Conservation (phyloP, 2,888 invertebrate genomes). For the Aproaerema taeniolella region DNA sequence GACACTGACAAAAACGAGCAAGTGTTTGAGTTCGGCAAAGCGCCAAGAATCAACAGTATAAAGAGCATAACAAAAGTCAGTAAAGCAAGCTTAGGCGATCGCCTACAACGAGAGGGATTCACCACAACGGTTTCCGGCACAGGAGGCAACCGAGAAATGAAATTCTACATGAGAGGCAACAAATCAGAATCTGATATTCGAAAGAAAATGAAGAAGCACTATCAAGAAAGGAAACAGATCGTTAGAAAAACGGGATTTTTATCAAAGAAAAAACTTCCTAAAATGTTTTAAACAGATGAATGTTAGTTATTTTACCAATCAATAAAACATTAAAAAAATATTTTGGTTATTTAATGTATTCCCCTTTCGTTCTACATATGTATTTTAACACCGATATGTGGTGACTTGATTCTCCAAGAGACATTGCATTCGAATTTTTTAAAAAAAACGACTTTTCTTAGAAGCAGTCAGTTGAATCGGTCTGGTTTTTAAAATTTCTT, state of each 20-base stretch:
- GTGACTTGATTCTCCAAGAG: too few relatives aligned
- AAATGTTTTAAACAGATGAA: too few relatives aligned
- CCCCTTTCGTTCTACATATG: too few relatives aligned
- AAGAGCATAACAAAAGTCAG: slow-evolving; percentile 66
- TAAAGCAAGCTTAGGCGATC: slow-evolving; percentile 85
- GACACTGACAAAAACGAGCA: slow-evolving; percentile 30
- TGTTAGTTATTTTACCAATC: too few relatives aligned
- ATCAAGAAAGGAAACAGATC: slow-evolving; percentile 82
- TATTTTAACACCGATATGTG: too few relatives aligned
- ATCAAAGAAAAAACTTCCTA: slow-evolving; percentile 47
- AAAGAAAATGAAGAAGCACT: slow-evolving; percentile 81
- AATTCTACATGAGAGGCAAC: slow-evolving; percentile 80
- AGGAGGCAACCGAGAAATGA: slow-evolving; percentile 88
- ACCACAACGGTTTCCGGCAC: slow-evolving; percentile 64
- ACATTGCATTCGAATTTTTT: too few relatives aligned
- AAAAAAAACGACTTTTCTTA: too few relatives aligned
- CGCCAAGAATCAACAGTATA: slow-evolving; percentile 74
- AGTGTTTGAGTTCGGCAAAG: slow-evolving; percentile 50
- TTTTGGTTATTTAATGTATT: too few relatives aligned
- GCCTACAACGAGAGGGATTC: slow-evolving; percentile 79
- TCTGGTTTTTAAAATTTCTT: too few relatives aligned
- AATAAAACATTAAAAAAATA: too few relatives aligned
- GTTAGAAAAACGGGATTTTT: slow-evolving; percentile 67
- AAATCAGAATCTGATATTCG: slow-evolving; percentile 73
- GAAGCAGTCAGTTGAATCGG: too few relatives aligned